Percentiles rank a stretch among this genome's conserved stretches.
Evolutionary conservation across 2,113 vertebrate species (phyloP).

Genomic region (Perca schrenkii): DNA sequence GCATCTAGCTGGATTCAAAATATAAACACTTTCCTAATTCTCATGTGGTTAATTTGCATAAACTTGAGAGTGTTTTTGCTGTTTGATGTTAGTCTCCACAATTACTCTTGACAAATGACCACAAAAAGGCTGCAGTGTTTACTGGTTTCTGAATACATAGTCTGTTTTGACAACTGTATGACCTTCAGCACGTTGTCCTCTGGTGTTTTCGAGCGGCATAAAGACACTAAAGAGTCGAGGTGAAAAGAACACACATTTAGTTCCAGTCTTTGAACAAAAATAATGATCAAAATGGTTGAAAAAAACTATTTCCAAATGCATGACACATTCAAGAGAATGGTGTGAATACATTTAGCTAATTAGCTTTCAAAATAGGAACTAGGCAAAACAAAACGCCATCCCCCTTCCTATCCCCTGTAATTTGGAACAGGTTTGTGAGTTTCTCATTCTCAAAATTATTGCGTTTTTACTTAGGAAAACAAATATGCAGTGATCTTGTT

Average conservation of each 20-base stretch:
- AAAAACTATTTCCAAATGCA: constrained; percentile 45
- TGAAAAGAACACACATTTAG: constrained; percentile 40
- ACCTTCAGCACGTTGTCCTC: constrained; percentile 53
- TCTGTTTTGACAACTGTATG: constrained; percentile 63
- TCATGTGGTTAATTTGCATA: constrained; percentile 70
- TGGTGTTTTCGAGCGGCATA: constrained; percentile 42
- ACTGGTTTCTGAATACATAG: constrained; percentile 32
- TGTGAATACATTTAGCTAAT: constrained; percentile 61
- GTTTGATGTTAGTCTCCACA: constrained; percentile 60
- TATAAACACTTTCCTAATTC: constrained; percentile 44
- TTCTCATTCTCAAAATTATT: constrained; percentile 24
- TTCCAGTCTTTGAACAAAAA: constrained; percentile 68
- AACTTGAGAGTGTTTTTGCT: constrained; percentile 39
- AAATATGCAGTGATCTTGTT: background rate
- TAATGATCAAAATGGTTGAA: constrained; percentile 63
- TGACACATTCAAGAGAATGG: constrained; percentile 47
- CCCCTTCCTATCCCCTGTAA: background rate
- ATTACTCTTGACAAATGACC: constrained; percentile 64
- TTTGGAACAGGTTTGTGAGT: constrained; percentile 21
- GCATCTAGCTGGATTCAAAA: constrained; percentile 34
- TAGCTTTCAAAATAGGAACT: constrained; percentile 56
- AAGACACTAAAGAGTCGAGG: constrained; percentile 27
- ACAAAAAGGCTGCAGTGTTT: constrained; percentile 52
- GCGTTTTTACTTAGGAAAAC: background rate
- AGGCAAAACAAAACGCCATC: constrained; percentile 50